These are phyloP conservation scores for Rhincodon typus DNA, from an alignment of 2,797 vertebrate genomes.

Conservation along the genomic window DNA sequence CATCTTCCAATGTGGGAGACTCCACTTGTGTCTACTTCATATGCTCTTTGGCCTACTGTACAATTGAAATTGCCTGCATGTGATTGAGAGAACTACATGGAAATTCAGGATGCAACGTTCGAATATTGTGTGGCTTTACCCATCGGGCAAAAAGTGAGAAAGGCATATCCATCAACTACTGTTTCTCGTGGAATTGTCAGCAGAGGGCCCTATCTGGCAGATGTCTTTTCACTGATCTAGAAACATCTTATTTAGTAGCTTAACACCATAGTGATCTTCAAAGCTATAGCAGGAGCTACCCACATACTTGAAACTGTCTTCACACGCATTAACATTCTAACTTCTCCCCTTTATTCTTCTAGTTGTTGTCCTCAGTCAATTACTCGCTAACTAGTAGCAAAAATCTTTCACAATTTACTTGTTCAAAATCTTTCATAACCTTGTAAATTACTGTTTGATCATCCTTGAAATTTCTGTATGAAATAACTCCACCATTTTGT, in stretches of 20 bases:
- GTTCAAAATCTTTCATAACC: background rate
- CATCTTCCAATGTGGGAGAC: background rate
- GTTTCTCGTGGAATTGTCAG: too few relatives aligned
- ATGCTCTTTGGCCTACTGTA: too few relatives aligned
- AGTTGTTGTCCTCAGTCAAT: background rate
- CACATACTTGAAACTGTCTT: background rate
- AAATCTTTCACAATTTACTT: background rate
- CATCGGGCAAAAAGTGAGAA: too few relatives aligned
- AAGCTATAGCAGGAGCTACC: background rate
- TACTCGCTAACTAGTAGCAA: background rate
- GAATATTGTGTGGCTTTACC: too few relatives aligned
- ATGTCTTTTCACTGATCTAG: background rate
- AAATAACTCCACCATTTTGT: background rate
- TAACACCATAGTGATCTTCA: background rate
- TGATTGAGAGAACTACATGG: too few relatives aligned
- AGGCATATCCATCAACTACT: too few relatives aligned
- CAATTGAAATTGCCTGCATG: too few relatives aligned
- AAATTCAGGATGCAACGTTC: too few relatives aligned
- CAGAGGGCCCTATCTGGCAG: too few relatives aligned
- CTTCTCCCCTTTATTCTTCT: background rate
- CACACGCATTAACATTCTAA: background rate
- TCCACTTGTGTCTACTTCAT: too few relatives aligned
- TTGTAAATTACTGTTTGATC: background rate
- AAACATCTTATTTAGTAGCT: background rate
- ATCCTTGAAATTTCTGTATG: background rate